Evolutionary conservation across 2,888 invertebrate species (phyloP).

Genomic region (Cerceris rybyensis): DNA sequence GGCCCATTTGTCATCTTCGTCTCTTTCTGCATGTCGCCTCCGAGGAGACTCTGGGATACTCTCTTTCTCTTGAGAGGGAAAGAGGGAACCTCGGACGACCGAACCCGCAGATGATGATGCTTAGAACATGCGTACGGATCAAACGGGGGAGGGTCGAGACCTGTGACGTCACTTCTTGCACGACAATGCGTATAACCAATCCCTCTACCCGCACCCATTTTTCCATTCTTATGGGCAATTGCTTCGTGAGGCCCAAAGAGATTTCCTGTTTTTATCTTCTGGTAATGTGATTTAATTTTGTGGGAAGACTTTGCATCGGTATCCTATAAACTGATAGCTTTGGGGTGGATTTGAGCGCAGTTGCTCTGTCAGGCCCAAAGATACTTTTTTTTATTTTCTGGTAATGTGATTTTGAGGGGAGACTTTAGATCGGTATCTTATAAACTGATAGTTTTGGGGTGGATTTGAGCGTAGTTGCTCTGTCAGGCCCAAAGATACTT

Average conservation of each 20-base stretch:
- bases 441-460: too few species aligned
- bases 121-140: constrained; percentile 48
- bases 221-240: constrained; percentile 26
- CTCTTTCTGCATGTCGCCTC: constrained; percentile 38
- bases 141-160: constrained; percentile 65
- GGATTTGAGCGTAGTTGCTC: too few species aligned
- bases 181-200: constrained; percentile 53
- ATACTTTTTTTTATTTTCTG: too few species aligned
- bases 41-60: constrained; percentile 12
- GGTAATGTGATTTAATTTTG: too few species aligned
- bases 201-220: constrained; percentile 52
- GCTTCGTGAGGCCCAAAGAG: background rate
- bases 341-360: too few species aligned
- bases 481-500: too few species aligned
- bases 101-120: constrained; percentile 70
- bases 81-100: constrained; percentile 27
- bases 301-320: too few species aligned
- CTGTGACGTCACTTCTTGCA: constrained; percentile 69
- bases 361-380: too few species aligned
- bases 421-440: too few species aligned
- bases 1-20: constrained; percentile 28
- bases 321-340: too few species aligned
- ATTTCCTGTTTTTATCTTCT: background rate
- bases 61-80: constrained; percentile 7
- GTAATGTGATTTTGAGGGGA: too few species aligned